These are phyloP conservation scores for Enteromius argenteus DNA, from an alignment of 2,797 vertebrate species.

Conservation along the genomic window DNA sequence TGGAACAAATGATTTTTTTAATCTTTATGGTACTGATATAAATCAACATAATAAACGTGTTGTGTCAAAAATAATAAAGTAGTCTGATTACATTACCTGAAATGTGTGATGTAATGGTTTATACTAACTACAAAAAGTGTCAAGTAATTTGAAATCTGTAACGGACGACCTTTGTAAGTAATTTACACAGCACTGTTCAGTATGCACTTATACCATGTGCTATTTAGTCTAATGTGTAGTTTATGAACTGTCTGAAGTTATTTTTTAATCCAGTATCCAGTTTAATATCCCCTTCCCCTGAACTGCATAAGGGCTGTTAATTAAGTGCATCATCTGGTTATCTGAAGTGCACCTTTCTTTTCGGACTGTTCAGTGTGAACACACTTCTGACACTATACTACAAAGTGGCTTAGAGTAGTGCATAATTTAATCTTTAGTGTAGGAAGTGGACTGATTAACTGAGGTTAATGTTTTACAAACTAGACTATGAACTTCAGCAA, in stretches of 20 bases:
- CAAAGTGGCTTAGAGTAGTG: neutral
- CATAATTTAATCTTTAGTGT: neutral
- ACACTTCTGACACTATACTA: neutral
- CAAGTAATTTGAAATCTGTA: neutral
- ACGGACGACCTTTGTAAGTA: neutral
- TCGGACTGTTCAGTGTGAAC: neutral
- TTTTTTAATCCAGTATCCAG: no score
- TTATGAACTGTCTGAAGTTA: neutral
- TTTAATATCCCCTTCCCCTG: neutral
- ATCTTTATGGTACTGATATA: no score
- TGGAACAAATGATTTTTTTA: no score
- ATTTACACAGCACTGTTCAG: neutral
- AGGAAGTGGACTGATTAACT: neutral
- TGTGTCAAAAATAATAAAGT: neutral
- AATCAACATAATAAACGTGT: neutral
- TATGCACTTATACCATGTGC: neutral
- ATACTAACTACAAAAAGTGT: neutral
- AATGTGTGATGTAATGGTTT: neutral
- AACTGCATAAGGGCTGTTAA: neutral
- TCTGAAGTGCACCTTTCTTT: neutral
- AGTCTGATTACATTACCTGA: neutral
- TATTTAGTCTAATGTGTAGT: neutral
- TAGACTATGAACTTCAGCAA: constrained; percentile 28
- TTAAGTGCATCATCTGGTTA: neutral
- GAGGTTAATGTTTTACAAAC: constrained; percentile 4